These are phyloP conservation scores for Thereuonema tuberculata DNA, from an alignment of 1,140 invertebrate species.

Conservation along the genomic window DNA sequence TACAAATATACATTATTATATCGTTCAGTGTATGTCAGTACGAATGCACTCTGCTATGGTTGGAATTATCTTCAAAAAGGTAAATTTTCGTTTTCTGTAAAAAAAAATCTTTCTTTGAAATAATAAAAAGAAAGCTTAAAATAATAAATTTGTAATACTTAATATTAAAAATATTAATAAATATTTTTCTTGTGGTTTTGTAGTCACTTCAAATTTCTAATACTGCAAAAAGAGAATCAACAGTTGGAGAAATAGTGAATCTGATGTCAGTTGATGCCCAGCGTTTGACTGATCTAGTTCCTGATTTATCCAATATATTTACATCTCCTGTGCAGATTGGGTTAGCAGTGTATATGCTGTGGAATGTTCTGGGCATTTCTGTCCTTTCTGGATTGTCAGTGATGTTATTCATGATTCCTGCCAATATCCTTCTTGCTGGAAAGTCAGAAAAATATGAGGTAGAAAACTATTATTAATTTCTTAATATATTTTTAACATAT, in stretches of 20 bases:
- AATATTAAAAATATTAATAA: background rate
- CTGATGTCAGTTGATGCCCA: constrained; percentile 79
- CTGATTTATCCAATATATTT: constrained; percentile 38
- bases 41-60: background rate
- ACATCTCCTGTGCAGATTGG: constrained; percentile 84
- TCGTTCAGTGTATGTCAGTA: background rate
- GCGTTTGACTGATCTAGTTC: constrained; percentile 70
- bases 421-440: constrained; percentile 77
- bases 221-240: constrained; percentile 39
- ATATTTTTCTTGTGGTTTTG: too few species aligned
- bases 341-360: constrained; percentile 76
- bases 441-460: constrained; percentile 50
- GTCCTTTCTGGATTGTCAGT: constrained; percentile 79
- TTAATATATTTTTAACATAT: too few species aligned
- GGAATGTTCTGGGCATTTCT: constrained; percentile 49
- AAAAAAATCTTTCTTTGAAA: background rate
- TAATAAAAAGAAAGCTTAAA: background rate
- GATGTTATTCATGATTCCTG: constrained; percentile 79
- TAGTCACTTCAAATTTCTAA: constrained; percentile 30
- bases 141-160: too few species aligned
- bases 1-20: background rate
- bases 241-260: constrained; percentile 83
- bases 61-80: background rate
- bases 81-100: background rate
- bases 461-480: background rate